Base-by-base conservation (phyloP, 2,888 invertebrate genomes). In the Toxonevra muliebris region DNA sequence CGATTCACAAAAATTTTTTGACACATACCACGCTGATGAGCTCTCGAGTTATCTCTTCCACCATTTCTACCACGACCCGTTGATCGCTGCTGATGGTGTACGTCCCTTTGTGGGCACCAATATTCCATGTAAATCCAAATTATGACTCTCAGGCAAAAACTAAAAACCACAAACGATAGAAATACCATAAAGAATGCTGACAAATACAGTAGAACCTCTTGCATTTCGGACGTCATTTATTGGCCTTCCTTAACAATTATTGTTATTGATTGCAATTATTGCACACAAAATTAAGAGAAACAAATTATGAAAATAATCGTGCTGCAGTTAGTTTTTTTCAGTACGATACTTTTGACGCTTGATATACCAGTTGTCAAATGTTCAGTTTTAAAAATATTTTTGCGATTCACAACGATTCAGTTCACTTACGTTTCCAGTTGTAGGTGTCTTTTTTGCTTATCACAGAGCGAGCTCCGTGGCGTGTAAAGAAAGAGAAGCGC, bases 181-280 rank as follows among this genome's bases (percentile, higher is more conserved):
- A 79, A 76, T 12, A 81, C 67, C 63, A 80, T 72, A 43, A 79
- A 76, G 54, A 80, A 75, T 53, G 77, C 77, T 41, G 74, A 73
- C 40, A 80, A 62, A 66, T 77, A 79, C 8, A 77, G 66, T 17
- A 80, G 30, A 5, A 78, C 19, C 54, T 74, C 72, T 15, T 71
- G 62, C 77, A 81, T 77, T 41, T 69, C 70, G 15, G 67, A 61
- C 2, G 70, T 19, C 66, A 70, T 68, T 17, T 52, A 53, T 10
- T 52, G 15, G 50, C 17, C 1, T 50, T n/a, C 12, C 8, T 50
- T 50, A 15, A 15, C n/a, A n/a, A 15, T 50, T 15, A 50, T 50
- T 50, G 7, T 15, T 50, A 15, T 30, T 30, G 30, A 30, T 30
- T 30, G 30, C 30, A 30, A 7, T 30, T 30, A 7, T 30, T 30